Evolutionary conservation across 2,888 invertebrate species (phyloP).

Genomic region (Steinernema hermaphroditum): DNA sequence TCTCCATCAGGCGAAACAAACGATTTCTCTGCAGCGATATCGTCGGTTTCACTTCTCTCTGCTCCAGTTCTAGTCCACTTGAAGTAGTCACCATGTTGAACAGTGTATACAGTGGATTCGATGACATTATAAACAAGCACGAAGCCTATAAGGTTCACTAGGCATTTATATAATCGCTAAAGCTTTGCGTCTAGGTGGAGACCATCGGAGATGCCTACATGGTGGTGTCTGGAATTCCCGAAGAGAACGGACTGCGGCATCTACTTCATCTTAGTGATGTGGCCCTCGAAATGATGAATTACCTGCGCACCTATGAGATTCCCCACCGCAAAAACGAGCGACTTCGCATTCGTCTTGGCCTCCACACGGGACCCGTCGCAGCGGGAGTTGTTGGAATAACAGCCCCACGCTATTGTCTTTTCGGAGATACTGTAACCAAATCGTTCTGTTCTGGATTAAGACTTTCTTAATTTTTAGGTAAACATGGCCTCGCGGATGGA

Average conservation of each 20-base stretch:
- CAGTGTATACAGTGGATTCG: conserved; percentile 62
- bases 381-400: conserved; percentile 63
- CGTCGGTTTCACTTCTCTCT: conserved; percentile 62
- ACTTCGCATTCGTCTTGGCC: conserved; percentile 60
- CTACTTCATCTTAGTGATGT: conserved; percentile 55
- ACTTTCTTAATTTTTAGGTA: conserved; percentile 40
- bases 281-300: conserved; percentile 57
- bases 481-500: conserved; percentile 64
- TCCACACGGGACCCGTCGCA: conserved; percentile 62
- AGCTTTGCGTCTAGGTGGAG: neutral
- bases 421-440: conserved; percentile 62
- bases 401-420: conserved; percentile 64
- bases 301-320: conserved; percentile 39
- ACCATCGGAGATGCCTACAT: conserved; percentile 62
- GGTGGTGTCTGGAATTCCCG: conserved; percentile 63
- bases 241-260: conserved; percentile 61
- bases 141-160: conserved; percentile 56
- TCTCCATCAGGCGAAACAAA: neutral
- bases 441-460: neutral
- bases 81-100: conserved; percentile 57
- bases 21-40: conserved; percentile 54
- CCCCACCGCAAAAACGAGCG: conserved; percentile 48
- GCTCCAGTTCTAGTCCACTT: conserved; percentile 59
- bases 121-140: conserved; percentile 54
- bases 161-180: conserved; percentile 38